Evolutionary conservation across 2,888 invertebrate species (phyloP).

Genomic region (Formica aserva): DNA sequence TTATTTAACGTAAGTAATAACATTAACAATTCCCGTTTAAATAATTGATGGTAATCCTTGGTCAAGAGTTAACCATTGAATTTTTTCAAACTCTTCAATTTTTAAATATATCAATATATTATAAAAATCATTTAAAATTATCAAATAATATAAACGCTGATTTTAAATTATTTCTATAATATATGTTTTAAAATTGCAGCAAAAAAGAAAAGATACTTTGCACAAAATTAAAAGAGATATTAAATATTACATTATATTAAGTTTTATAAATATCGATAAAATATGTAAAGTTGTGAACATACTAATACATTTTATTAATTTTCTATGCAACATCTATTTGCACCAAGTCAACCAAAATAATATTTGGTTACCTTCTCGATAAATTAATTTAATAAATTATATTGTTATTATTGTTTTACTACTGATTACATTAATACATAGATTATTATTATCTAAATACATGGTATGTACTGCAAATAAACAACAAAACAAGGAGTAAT

Average conservation of each 20-base stretch:
- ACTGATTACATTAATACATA: background rate
- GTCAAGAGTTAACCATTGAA: background rate
- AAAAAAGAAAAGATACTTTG: background rate
- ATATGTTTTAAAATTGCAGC: background rate
- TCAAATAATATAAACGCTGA: background rate
- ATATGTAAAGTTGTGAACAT: background rate
- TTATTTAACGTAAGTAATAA: conserved; percentile 16
- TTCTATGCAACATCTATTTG: background rate
- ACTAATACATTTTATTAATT: background rate
- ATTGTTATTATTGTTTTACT: background rate
- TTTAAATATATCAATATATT: background rate
- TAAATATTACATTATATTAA: background rate
- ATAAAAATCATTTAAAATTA: background rate
- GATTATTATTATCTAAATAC: background rate
- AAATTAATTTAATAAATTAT: background rate
- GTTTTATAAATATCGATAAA: background rate
- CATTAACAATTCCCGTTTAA: background rate
- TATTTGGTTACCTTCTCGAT: background rate
- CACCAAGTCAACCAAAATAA: background rate
- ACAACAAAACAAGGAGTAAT: background rate
- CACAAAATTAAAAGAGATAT: background rate
- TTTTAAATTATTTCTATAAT: background rate
- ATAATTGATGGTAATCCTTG: background rate
- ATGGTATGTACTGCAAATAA: background rate
- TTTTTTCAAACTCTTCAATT: background rate